phyloP scores from a whole-genome alignment of 2,113 vertebrate genomes.

The Sinosuthora webbiana region DNA sequence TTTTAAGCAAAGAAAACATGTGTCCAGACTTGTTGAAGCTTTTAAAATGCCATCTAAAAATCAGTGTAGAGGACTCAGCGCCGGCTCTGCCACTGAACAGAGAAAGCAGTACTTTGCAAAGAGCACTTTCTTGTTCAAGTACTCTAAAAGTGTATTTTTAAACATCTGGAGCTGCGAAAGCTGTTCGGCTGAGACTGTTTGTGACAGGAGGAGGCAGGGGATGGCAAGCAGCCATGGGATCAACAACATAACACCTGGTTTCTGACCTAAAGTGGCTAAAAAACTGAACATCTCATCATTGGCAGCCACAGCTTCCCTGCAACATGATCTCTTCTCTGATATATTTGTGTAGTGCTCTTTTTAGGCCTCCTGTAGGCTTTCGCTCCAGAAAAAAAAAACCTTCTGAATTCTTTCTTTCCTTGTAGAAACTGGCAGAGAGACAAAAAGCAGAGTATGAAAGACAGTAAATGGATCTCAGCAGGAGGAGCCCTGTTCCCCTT shows the following conservation, averaged over 20 bases:
- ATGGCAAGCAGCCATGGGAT: background rate
- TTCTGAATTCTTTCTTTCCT: conserved; percentile 23
- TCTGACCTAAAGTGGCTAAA: conserved; percentile 40
- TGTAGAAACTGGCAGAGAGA: conserved; percentile 41
- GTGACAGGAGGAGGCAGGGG: background rate
- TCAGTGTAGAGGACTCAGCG: background rate
- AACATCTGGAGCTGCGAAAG: conserved; percentile 15
- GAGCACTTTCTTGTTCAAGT: conserved; percentile 26
- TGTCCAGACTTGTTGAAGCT: background rate
- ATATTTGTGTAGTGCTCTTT: conserved; percentile 46
- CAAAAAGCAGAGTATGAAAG: conserved; percentile 9
- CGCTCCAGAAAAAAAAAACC: background rate
- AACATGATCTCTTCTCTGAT: conserved; percentile 45
- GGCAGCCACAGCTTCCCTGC: conserved; percentile 34
- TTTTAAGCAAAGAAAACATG: background rate
- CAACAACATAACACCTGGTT: conserved; percentile 19
- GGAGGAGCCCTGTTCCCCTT: background rate
- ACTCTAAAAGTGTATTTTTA: conserved; percentile 33
- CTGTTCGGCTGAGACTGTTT: background rate
- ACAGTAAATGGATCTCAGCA: background rate
- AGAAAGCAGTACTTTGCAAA: conserved; percentile 2
- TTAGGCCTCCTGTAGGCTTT: conserved; percentile 19
- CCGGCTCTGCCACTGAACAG: background rate
- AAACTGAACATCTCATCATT: conserved; percentile 27
- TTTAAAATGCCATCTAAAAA: conserved; percentile 45